These are phyloP conservation scores for Raja brachyura DNA, from an alignment of 2,113 vertebrate genomes.

Conservation along the genomic window DNA sequence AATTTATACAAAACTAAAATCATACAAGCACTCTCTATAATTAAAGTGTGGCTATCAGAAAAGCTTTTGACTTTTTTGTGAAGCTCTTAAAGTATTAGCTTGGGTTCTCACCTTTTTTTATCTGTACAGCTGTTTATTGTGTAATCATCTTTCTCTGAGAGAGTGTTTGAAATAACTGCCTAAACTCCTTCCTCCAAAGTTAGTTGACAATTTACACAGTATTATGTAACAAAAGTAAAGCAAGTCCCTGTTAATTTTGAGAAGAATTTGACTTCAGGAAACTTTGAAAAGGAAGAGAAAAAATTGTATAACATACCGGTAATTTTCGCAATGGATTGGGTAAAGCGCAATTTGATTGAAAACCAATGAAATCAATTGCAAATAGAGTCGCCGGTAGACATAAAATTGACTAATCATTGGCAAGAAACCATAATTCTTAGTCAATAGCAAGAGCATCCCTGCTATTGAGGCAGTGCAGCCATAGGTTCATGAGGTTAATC, in stretches of 20 bases:
- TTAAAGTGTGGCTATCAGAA: neutral
- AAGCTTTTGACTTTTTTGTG: neutral
- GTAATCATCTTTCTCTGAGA: neutral
- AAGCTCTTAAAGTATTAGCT: neutral
- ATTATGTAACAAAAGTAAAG: slow-evolving; percentile 12
- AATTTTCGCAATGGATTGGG: neutral
- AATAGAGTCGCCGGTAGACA: neutral
- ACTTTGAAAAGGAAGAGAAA: slow-evolving; percentile 14
- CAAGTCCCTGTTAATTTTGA: slow-evolving; percentile 23
- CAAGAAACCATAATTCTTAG: neutral
- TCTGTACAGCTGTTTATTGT: neutral
- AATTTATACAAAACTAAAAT: neutral
- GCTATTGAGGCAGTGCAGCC: too few relatives aligned
- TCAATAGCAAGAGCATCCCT: neutral
- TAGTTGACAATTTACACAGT: neutral
- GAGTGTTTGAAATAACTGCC: slow-evolving; percentile 20
- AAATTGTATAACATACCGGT: slow-evolving; percentile 14
- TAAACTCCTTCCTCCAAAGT: neutral
- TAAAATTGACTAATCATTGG: neutral
- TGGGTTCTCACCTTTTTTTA: neutral
- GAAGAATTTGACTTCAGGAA: neutral
- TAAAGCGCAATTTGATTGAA: neutral
- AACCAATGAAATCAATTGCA: neutral
- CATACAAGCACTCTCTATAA: neutral
- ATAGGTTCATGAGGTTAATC: too few relatives aligned